Percentiles rank a stretch among this genome's conserved stretches.
These are phyloP conservation scores for Theonella swinhoei DNA, from an alignment of 37 sponge, comb jelly and placozoan genomes.

Conservation along the genomic window DNA sequence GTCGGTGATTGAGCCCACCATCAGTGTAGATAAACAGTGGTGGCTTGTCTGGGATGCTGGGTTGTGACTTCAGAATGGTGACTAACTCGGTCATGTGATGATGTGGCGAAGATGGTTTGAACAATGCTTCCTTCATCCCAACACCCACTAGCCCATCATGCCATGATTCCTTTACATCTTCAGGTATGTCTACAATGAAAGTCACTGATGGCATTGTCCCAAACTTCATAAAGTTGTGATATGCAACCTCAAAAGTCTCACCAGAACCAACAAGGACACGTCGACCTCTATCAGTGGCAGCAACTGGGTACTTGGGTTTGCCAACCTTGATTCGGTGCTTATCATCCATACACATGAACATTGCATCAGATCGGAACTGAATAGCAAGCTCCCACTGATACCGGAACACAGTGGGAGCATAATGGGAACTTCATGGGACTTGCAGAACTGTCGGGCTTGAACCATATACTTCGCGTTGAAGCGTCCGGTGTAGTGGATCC, in stretches of 20 bases:
- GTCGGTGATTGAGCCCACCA: slow-evolving; percentile 63
- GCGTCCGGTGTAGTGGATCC: slow-evolving; percentile 34
- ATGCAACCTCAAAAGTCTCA: slow-evolving; percentile 54
- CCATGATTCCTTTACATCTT: slow-evolving; percentile 40
- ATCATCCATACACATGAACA: slow-evolving; percentile 54
- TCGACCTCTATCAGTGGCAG: slow-evolving; percentile 57
- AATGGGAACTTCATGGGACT: slow-evolving; percentile 46
- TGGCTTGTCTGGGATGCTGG: neutral
- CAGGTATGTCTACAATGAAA: slow-evolving; percentile 45
- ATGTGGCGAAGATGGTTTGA: slow-evolving; percentile 46
- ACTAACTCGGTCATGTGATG: slow-evolving; percentile 44
- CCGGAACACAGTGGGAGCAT: slow-evolving; percentile 43
- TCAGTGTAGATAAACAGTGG: slow-evolving; percentile 52
- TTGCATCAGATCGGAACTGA: slow-evolving; percentile 1
- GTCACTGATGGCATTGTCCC: slow-evolving; percentile 47
- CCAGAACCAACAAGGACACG: slow-evolving; percentile 30
- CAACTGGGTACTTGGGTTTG: slow-evolving; percentile 66
- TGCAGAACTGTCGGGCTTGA: slow-evolving; percentile 37
- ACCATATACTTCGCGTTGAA: slow-evolving; percentile 34
- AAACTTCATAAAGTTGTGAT: slow-evolving; percentile 68
- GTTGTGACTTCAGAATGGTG: neutral
- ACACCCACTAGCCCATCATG: slow-evolving; percentile 44
- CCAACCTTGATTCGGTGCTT: slow-evolving; percentile 69
- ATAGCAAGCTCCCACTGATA: slow-evolving; percentile 48
- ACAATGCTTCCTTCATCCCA: slow-evolving; percentile 41